Conservation (phyloP, 2,113 vertebrate genomes). For the Xenopus borealis region DNA sequence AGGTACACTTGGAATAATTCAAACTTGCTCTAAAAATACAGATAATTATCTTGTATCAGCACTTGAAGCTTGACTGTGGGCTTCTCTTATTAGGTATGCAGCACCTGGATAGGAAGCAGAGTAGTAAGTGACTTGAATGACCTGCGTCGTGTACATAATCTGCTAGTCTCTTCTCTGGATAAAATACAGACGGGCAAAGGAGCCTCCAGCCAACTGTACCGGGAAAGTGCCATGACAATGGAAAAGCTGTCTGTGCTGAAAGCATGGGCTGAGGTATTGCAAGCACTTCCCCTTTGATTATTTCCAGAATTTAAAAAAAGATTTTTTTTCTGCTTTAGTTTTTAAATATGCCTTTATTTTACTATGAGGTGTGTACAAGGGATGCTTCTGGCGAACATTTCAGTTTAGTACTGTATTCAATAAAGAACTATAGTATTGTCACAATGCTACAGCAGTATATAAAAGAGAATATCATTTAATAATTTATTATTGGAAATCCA, state of each 20-base stretch:
- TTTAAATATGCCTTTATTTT: no score
- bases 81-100: slow-evolving; percentile 81
- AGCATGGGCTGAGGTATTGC: slow-evolving; percentile 94
- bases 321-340: no score
- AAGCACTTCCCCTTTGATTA: neutral
- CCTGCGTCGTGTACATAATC: slow-evolving; percentile 92
- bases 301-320: no score
- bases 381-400: no score
- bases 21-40: no score
- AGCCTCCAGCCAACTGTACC: slow-evolving; percentile 89
- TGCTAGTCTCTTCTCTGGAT: slow-evolving; percentile 95
- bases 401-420: no score
- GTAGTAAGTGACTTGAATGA: slow-evolving; percentile 97
- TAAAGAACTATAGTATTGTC: no score
- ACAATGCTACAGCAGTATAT: no score
- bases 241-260: slow-evolving; percentile 95
- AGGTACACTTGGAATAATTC: slow-evolving; percentile 66
- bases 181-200: slow-evolving; percentile 93
- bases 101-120: slow-evolving; percentile 94
- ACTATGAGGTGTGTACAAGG: no score
- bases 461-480: no score
- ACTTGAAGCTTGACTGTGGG: neutral
- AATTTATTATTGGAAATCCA: no score
- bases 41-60: no score
- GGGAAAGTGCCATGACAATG: slow-evolving; percentile 97